Conservation (phyloP, 2,888 invertebrate genomes). For the Oscheius sp. region DNA sequence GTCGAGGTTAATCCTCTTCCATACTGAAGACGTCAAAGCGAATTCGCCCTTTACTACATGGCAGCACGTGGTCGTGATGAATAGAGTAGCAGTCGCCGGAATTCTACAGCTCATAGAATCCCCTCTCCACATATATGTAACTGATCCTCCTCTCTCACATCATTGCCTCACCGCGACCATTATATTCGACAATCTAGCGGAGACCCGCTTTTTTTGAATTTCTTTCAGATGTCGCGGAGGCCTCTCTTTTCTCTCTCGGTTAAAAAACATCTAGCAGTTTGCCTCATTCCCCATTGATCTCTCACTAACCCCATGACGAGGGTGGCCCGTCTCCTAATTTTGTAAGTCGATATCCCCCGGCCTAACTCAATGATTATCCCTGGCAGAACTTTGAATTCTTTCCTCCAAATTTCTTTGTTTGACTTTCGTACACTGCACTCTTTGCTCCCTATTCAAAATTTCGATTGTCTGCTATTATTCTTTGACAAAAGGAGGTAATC, state of each 20-base stretch:
- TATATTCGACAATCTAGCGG: not conserved
- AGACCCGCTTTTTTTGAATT: not conserved
- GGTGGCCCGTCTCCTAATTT: constrained; percentile 20
- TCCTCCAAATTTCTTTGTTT: not conserved
- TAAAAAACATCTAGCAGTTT: not conserved
- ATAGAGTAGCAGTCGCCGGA: constrained; percentile 1
- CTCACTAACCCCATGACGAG: not conserved
- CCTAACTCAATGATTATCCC: constrained; percentile 26
- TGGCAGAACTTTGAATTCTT: not conserved
- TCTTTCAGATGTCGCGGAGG: not conserved
- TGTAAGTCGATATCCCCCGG: constrained; percentile 27
- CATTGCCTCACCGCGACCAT: not conserved
- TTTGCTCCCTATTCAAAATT: not conserved
- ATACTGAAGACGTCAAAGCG: not conserved
- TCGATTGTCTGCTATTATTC: not conserved
- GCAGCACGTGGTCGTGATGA: constrained; percentile 1
- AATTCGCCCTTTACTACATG: not conserved
- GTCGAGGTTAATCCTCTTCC: not conserved
- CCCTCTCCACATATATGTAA: constrained; percentile 1
- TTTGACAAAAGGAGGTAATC: not conserved
- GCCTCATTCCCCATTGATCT: constrained; percentile 7
- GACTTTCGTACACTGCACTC: not conserved
- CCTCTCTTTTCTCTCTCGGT: constrained; percentile 9
- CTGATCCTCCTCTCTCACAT: not conserved
- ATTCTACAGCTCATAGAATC: not conserved